Evolutionary conservation across 2,888 invertebrate species (phyloP), one percentile per base, ranked within the genome.

Genomic region (Ecliptopera silaceata): DNA sequence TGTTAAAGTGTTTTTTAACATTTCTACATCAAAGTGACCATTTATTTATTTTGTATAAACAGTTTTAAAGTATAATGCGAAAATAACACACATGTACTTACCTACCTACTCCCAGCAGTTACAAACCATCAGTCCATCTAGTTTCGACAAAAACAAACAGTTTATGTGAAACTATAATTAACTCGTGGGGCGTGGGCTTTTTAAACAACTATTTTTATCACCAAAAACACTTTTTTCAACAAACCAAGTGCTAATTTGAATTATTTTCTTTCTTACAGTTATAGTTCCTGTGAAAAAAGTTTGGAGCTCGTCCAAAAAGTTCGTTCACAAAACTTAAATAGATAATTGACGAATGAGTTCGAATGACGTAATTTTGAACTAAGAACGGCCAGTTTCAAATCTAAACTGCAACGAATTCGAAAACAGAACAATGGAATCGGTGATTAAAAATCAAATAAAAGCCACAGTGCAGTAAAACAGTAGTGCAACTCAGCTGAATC

Each of bases 401-500:
- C n/a, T n/a, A 38, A 41, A 56, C 13, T 22, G 38, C 15, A 36
- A 20, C 34, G 50, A 4, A 34, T 46, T 54, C 34, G n/a, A 56
- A 60, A 51, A 32, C 43, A 38, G 15, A 56, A 56, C 48, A 56
- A 58, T 60, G 43, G 38, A 43, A 47, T 36, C 39, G 26, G 31
- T 50, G 20, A 39, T 51, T 31, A 4, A n/a, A 41, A 53, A 46
- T 42, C 31, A 46, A 52, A 26, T 47, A 52, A 52, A 51, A 10
- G 42, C 45, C 41, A 55, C 52, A 62, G 63, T 62, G 53, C 31
- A 52, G 48, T 55, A 50, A 52, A 50, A 18, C 55, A 62, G 60
- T 56, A 59, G 51, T 42, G 6, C 38, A 57, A 64, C 39, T 56
- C 38, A 69, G 61, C 70, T 65, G 65, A 70, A 73, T 83, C 82